Evolutionary conservation across 2,888 invertebrate genomes (phyloP), one percentile per base, ranked within the genome.

Genomic region (Chamaedrilus cognettii): DNA sequence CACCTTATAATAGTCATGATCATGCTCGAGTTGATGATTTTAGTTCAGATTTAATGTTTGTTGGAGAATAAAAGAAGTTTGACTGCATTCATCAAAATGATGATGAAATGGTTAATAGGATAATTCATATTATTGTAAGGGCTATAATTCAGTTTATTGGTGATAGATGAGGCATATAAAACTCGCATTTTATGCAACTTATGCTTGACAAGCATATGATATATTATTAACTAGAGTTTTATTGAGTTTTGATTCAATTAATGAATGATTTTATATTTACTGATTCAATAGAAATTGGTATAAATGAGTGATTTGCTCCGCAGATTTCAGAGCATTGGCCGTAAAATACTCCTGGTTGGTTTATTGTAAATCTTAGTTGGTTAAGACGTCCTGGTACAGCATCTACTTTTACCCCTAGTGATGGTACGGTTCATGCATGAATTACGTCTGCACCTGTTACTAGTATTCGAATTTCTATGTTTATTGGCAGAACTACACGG

Each of bases 291-390:
- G 65, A 61, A 87, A 91, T 90, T 35, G 90, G 91, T 85, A 91
- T 91, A 87, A 91, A 91, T 68, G 90, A 90, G 82, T 91, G 90
- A 81, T 91, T 91, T 64, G 88, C 87, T 0, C 91, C 91, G 85
- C 91, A 91, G 86, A 91, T 91, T 88, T 91, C 90, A 75, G 90
- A 91, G 81, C 91, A 91, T 88, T 91, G 90, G 0, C 90, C 90
- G 84, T 85, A 91, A 83, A 87, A 89, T 80, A 90, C 76, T 55
- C 90, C 90, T 0, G 89, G 86, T 1, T 88, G 88, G 73, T 87
- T 88, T 76, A 87, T 86, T 76, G 85, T 85, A 81, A 90, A 87
- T 76, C 85, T 87, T 60, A 78, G 85, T 86, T 83, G 82, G 70
- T 85, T 85, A 67, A 85, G 66, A 64, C 84, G 83, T 15, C 85